Conservation (phyloP, 2,797 vertebrate species). For the Danio choprae region DNA sequence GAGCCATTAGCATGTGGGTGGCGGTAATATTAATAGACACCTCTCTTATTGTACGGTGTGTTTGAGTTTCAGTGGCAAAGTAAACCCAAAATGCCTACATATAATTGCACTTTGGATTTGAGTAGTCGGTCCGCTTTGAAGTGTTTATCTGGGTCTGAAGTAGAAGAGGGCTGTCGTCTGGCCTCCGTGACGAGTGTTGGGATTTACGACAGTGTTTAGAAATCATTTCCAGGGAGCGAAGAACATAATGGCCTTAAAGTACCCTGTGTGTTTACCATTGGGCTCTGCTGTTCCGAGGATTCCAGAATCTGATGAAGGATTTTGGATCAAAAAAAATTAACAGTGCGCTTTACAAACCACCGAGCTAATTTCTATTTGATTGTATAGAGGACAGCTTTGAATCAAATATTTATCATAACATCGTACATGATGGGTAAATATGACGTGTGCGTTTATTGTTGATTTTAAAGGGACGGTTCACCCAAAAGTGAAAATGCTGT, state of each 20-base stretch:
- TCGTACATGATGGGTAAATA: background rate
- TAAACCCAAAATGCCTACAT: conserved; percentile 64
- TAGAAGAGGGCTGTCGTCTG: conserved; percentile 52
- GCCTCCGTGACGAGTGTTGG: conserved; percentile 51
- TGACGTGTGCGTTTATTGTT: background rate
- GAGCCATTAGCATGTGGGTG: conserved; percentile 57
- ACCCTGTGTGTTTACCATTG: conserved; percentile 48
- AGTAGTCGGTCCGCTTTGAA: conserved; percentile 54
- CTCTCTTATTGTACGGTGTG: conserved; percentile 56
- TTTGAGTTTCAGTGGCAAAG: conserved; percentile 75
- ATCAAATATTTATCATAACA: conserved; percentile 11
- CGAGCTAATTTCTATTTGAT: conserved; percentile 37
- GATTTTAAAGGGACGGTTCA: conserved; percentile 10
- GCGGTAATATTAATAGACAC: conserved; percentile 55
- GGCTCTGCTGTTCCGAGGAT: conserved; percentile 17
- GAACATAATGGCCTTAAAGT: conserved; percentile 58
- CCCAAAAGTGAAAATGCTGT: conserved; percentile 19
- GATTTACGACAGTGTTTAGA: conserved; percentile 61
- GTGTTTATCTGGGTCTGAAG: conserved; percentile 49
- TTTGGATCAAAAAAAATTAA: conserved; percentile 26
- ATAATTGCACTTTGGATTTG: conserved; percentile 56
- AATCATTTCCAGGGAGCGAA: conserved; percentile 56
- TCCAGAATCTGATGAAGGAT: conserved; percentile 34
- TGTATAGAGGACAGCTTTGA: conserved; percentile 17
- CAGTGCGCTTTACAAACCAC: conserved; percentile 19